These are phyloP conservation scores for Chelonoidis abingdonii DNA, from an alignment of 2,113 vertebrate genomes.

Conservation along the genomic window DNA sequence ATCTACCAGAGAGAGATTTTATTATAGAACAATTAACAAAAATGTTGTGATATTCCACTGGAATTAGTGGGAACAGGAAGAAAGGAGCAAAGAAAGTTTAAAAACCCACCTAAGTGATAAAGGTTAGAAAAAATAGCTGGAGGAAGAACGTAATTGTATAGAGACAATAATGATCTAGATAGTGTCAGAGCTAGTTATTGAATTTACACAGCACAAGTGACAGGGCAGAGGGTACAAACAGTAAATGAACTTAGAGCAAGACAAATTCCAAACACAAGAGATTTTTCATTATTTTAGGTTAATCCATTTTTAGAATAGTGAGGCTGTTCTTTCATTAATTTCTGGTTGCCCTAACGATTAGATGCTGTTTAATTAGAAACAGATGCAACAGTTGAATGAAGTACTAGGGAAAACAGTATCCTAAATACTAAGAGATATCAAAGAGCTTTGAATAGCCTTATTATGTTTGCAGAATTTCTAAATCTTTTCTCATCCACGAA, in stretches of 20 bases:
- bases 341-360: not conserved
- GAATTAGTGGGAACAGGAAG: slow-evolving; percentile 53
- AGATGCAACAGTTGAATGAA: not conserved
- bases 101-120: slow-evolving; percentile 49
- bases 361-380: not conserved
- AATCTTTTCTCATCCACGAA: not conserved
- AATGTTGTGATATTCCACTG: not conserved
- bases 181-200: slow-evolving; percentile 58
- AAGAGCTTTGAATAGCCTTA: not conserved
- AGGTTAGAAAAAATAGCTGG: slow-evolving; percentile 13
- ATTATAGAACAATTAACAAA: slow-evolving; percentile 41
- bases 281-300: not conserved
- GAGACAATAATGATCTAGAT: slow-evolving; percentile 42
- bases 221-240: slow-evolving; percentile 5
- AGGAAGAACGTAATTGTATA: slow-evolving; percentile 61
- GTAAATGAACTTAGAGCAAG: not conserved
- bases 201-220: not conserved
- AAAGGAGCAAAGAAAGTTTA: slow-evolving; percentile 52
- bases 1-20: slow-evolving; percentile 19
- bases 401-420: rapidly evolving
- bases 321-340: not conserved
- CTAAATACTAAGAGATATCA: not conserved
- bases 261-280: not conserved
- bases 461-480: not conserved
- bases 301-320: not conserved